A percentile compares a stretch with the other conserved stretches of the same genome.
phyloP scores from a whole-genome alignment of 1,140 invertebrate genomes.

The Pogonomyrmex barbatus region DNA sequence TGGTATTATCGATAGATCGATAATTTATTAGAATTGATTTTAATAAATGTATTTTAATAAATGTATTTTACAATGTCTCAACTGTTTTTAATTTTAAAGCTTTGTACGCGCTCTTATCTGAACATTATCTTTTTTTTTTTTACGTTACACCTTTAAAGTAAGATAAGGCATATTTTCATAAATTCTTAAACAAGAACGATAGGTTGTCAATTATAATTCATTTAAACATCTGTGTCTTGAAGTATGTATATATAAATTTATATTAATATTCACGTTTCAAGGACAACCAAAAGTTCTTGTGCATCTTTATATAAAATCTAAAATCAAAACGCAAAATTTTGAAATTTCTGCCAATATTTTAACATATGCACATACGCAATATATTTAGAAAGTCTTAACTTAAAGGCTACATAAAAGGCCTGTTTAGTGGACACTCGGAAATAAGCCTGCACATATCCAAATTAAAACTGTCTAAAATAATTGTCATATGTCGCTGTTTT shows the following conservation, averaged over 20 bases:
- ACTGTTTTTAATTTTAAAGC: slow-evolving; percentile 49
- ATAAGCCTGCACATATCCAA: slow-evolving; percentile 71
- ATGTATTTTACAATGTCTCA: slow-evolving; percentile 57
- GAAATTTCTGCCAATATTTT: slow-evolving; percentile 66
- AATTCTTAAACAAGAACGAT: slow-evolving; percentile 67
- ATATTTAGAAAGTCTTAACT: slow-evolving; percentile 62
- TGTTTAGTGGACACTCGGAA: slow-evolving; percentile 74
- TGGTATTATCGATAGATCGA: slow-evolving; percentile 17
- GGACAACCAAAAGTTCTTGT: slow-evolving; percentile 74
- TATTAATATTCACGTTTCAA: slow-evolving; percentile 69
- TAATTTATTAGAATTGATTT: not conserved
- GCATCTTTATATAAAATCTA: slow-evolving; percentile 77
- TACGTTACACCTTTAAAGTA: slow-evolving; percentile 80
- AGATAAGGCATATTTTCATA: slow-evolving; percentile 81
- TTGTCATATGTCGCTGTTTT: not conserved
- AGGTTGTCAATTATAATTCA: slow-evolving; percentile 68
- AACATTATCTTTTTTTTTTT: slow-evolving; percentile 59
- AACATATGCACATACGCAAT: slow-evolving; percentile 36
- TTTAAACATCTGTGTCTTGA: slow-evolving; percentile 49
- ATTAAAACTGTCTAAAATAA: slow-evolving; percentile 31
- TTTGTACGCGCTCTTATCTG: slow-evolving; percentile 50
- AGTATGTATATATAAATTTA: slow-evolving; percentile 68
- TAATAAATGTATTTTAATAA: slow-evolving; percentile 61
- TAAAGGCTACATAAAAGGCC: slow-evolving; percentile 71
- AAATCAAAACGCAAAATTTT: slow-evolving; percentile 73